Conservation (phyloP, 2,797 vertebrate species). For the Pseudochirops cupreus region DNA sequence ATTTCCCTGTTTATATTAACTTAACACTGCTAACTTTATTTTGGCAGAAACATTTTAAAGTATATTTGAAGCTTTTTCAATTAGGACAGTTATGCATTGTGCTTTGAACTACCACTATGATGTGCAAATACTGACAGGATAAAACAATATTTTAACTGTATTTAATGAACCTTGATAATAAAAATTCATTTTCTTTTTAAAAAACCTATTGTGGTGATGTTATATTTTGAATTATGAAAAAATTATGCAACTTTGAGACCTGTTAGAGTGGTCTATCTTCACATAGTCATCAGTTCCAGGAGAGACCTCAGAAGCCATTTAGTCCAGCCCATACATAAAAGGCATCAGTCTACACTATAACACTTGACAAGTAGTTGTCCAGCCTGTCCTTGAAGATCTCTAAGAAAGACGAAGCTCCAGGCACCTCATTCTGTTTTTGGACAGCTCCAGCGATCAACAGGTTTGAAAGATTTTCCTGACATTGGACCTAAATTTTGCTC, state of each 20-base stretch:
- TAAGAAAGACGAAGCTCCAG: neutral
- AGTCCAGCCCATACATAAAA: neutral
- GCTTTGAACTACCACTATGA: slow-evolving; percentile 57
- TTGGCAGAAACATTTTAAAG: slow-evolving; percentile 65
- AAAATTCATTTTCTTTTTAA: slow-evolving; percentile 83
- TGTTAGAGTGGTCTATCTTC: neutral
- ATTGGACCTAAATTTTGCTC: neutral
- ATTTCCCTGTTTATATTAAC: slow-evolving; percentile 54
- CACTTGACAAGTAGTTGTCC: neutral
- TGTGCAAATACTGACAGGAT: slow-evolving; percentile 66
- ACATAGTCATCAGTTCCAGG: neutral
- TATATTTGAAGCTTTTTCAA: slow-evolving; percentile 45
- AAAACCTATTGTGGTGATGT: slow-evolving; percentile 60
- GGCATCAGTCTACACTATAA: neutral
- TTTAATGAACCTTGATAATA: slow-evolving; percentile 66
- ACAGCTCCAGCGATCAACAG: neutral
- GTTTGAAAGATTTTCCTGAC: neutral
- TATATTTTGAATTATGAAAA: slow-evolving; percentile 67
- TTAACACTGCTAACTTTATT: slow-evolving; percentile 71
- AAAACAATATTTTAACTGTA: slow-evolving; percentile 67
- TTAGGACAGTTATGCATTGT: slow-evolving; percentile 60
- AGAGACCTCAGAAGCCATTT: neutral
- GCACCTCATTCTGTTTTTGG: neutral
- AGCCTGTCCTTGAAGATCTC: neutral
- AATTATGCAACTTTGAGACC: slow-evolving; percentile 46